Evolutionary conservation across 35 echinoderm and acorn worm genomes (phyloP), one percentile per base, ranked within the genome.

Genomic region (Diadema setosum): DNA sequence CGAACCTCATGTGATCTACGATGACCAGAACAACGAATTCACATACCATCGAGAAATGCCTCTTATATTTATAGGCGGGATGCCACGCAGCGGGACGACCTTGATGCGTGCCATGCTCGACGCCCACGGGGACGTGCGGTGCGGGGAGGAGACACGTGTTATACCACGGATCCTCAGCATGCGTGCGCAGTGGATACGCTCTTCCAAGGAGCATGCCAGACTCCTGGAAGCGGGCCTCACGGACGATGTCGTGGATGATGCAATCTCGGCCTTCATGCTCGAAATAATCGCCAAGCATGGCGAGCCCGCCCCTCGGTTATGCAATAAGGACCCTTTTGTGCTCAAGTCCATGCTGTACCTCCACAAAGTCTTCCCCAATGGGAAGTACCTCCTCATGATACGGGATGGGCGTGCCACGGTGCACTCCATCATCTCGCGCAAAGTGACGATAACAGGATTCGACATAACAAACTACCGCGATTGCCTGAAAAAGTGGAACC

Each of bases 201-300:
- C 92, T 46, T 75, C 81, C 15, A 94, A 94, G 76, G 96, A 98
- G 75, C 88, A 91, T 31, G 89, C 88, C 2, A 74, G 96, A 45
- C 82, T 98, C 21, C 32, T 89, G 45, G 96, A 98, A 75, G 96
- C 96, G 9, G 96, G 96, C 18, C 44, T 98, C 24, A 89, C 92
- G 2, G 96, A 87, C 29, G 14, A 31, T 18, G 96, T 98, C 58
- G 87, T 98, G 59, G 92, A 98, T 35, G 92, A 98, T 39, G 96
- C 96, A 16, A 80, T 98, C 17, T 75, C 88, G 35, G 96, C 96
- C 30, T 98, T 98, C 65, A 98, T 98, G 23, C 84, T 98, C 61
- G 96, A 98, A 65, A 87, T 98, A 44, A 94, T 98, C 16, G 96
- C 96, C 40, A 98, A 98, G 73, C 96, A 98, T 43, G 96, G 96